Base-by-base conservation (phyloP, 2,888 invertebrate genomes). In the Agrochola macilenta region DNA sequence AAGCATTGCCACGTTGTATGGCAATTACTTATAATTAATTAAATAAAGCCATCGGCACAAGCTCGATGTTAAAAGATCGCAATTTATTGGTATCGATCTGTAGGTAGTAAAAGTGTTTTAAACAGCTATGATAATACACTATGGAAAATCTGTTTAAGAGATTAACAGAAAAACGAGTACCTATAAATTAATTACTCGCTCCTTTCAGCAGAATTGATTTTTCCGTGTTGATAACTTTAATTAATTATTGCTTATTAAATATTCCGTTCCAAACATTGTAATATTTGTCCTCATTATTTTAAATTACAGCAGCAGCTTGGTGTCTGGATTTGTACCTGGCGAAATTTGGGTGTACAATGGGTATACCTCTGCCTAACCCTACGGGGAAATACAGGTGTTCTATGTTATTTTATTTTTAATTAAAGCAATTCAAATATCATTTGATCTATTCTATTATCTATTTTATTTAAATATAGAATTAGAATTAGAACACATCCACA, bases 191-290 rank as follows among this genome's bases (percentile, higher is more conserved):
- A 26, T 77, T 30, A 63, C 14, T 30, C 14, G 35, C 11, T 69
- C 26, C 9, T 30, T 70, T 58, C 14, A 52, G 11, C 20, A 46
- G n/a, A 61, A 69, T n/a, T 52, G 0, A 12, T 43, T 39, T 73
- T 61, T 54, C n/a, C 46, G 52, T 26, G 23, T 35, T 9, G 9
- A 69, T 76, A 14, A 72, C n/a, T 65, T 52, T 9, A 43, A 65
- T 65, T 52, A 60, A 43, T n/a, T 65, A 30, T 54, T 65, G 17
- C 12, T 26, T 35, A 26, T n/a, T n/a, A n/a, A n/a, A n/a, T n/a
- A n/a, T n/a, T n/a, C n/a, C n/a, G n/a, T n/a, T n/a, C n/a, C n/a
- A 5, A 65, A 30, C 26, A n/a, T 30, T 14, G 14, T 1, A 63
- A 46, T 52, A 54, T 54, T 43, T 52, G 1, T 52, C 20, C 30